These are phyloP conservation scores for Coenonympha glycerion DNA, from an alignment of 2,888 invertebrate species.

Conservation along the genomic window DNA sequence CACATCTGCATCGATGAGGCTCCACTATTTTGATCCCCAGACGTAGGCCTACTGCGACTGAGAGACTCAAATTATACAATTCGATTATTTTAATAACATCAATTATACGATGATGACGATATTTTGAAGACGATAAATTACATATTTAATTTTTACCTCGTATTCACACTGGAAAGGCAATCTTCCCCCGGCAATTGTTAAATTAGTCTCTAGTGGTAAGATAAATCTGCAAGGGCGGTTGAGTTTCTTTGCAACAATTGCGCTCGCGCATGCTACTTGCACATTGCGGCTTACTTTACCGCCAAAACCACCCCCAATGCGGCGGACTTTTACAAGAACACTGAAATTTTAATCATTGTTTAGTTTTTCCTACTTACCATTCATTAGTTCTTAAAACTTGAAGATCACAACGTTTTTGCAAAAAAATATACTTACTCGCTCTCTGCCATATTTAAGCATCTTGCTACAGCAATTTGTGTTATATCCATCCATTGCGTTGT, in stretches of 20 bases:
- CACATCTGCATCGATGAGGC: too few relatives aligned
- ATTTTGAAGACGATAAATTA: too few relatives aligned
- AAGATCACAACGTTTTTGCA: not conserved
- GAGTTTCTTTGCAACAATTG: constrained; percentile 75
- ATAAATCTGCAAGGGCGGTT: constrained; percentile 78
- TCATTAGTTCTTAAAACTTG: not conserved
- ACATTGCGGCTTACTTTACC: constrained; percentile 77
- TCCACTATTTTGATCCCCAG: too few relatives aligned
- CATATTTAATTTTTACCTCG: constrained; percentile 69
- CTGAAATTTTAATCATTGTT: constrained; percentile 45
- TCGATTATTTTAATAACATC: too few relatives aligned
- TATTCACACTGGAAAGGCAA: constrained; percentile 72
- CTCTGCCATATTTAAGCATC: constrained; percentile 70
- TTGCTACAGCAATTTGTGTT: constrained; percentile 74
- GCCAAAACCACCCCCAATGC: constrained; percentile 81
- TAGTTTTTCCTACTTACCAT: not conserved
- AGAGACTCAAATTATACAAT: too few relatives aligned
- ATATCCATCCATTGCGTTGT: constrained; percentile 81
- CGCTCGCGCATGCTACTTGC: constrained; percentile 76
- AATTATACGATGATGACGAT: too few relatives aligned
- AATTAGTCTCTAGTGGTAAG: constrained; percentile 78
- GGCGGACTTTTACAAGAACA: constrained; percentile 74
- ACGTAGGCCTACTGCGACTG: too few relatives aligned
- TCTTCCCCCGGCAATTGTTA: constrained; percentile 76
- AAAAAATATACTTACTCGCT: constrained; percentile 73